Base-by-base conservation (phyloP, 2,797 vertebrate species). In the Labeo calbasu region DNA sequence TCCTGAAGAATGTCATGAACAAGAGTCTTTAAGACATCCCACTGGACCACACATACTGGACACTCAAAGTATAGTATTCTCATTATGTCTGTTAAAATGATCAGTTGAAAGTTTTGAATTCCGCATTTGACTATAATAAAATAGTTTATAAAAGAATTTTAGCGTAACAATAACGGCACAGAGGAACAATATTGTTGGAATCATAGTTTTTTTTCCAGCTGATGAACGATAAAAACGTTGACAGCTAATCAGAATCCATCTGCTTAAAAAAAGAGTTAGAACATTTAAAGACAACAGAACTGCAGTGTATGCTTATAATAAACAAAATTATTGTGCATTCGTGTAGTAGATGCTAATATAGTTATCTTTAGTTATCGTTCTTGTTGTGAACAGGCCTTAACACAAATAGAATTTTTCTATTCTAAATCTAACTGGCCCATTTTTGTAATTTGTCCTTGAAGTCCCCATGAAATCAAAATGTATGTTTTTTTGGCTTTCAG, bases 31-130 rank as follows among this genome's bases (percentile, higher is more conserved):
- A 2, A 48, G 21, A 51, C 72, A 28, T 79, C 57, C 80, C 40
- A 40, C 88, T 0, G 36, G 11, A 4, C 81, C 25, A 86, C 75
- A 85, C 32, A 23, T 46, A 46, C 75, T 59, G 21, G 32, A 23
- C 13, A 28, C 61, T 13, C 63, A 82, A 87, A 83, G 72, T 87
- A 72, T 50, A n/a, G 53, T n/a, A 66, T 40, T 63, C 36, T 79
- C 15, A 11, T 36, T 5, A 17, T 32, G 4, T 57, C 55, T 57
- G 55, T n/a, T 57, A 19, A 70, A 70, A n/a, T 46, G n/a, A 8
- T 70, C 3, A 15, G 1, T 71, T 71, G 3, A 69, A 71, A 50
- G 3, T 23, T 71, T 48, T 21, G 2, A 51, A 73, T 5, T 73
- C 46, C 17, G 3, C 19, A 7, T 21, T 57, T 57, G 19, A 21